A percentile compares a stretch with the other conserved stretches of the same genome.
These are phyloP conservation scores for Microctonus brassicae DNA, from an alignment of 2,888 invertebrate genomes.

Conservation along the genomic window DNA sequence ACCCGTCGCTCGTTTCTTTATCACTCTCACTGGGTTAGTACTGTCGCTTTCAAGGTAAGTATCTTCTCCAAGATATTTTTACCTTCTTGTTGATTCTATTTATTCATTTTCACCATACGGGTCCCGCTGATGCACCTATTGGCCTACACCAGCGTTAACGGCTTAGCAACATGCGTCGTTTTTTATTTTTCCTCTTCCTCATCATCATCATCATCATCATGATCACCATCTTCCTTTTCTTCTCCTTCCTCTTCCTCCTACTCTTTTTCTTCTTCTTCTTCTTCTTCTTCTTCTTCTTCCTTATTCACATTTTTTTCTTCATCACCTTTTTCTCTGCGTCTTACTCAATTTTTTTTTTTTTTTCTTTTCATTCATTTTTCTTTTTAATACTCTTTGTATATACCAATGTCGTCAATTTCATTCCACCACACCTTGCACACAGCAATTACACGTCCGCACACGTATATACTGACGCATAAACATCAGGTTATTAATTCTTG, in stretches of 20 bases:
- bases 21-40: constrained; percentile 44
- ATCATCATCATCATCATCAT: background rate
- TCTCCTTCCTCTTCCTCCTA: constrained; percentile 11
- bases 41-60: constrained; percentile 44
- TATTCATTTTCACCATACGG: constrained; percentile 54
- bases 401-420: constrained; percentile 5
- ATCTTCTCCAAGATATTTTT: constrained; percentile 38
- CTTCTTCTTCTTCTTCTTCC: constrained; percentile 12
- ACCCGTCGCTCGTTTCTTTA: constrained; percentile 24
- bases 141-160: constrained; percentile 39
- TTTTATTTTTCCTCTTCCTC: constrained; percentile 17
- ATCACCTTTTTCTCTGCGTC: background rate
- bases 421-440: background rate
- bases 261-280: background rate
- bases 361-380: background rate
- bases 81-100: constrained; percentile 42
- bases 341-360: constrained; percentile 23
- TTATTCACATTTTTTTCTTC: constrained; percentile 25
- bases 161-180: constrained; percentile 36
- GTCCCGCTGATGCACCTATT: constrained; percentile 44
- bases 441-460: background rate
- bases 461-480: background rate
- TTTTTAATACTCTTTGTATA: background rate
- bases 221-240: constrained; percentile 18
- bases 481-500: background rate